A percentile compares a stretch with the other conserved stretches of the same genome.
These are phyloP conservation scores for Nannoperca australis DNA, from an alignment of 2,797 vertebrate species.

Conservation along the genomic window DNA sequence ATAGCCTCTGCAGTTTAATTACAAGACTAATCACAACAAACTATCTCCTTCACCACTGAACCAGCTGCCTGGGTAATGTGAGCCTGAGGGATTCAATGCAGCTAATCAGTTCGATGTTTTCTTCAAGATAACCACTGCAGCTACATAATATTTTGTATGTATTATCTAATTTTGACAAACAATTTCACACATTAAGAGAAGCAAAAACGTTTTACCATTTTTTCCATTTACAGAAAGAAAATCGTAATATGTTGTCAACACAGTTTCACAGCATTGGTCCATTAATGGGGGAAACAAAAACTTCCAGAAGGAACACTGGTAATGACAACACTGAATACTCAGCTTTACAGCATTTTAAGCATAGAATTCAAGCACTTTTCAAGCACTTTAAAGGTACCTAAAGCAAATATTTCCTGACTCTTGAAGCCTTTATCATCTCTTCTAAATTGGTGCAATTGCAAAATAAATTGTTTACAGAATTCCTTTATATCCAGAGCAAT, in stretches of 20 bases:
- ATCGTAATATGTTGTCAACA: not conserved
- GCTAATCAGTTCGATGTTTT: conserved; percentile 73
- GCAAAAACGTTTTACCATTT: not conserved
- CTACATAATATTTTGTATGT: conserved; percentile 26
- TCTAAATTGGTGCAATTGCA: no score
- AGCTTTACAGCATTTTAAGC: no score
- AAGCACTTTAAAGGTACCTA: no score
- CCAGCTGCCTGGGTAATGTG: conserved; percentile 63
- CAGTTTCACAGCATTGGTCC: not conserved
- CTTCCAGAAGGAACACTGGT: conserved; percentile 7
- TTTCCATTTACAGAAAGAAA: conserved; percentile 1
- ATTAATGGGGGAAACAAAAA: conserved; percentile 4
- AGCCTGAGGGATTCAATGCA: conserved; percentile 67
- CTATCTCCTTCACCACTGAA: conserved; percentile 68
- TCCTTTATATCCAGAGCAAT: no score
- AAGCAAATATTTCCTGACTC: no score
- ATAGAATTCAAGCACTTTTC: no score
- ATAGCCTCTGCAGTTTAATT: conserved; percentile 82
- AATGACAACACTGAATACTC: not conserved
- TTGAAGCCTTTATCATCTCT: no score
- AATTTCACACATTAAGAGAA: conserved; percentile 13
- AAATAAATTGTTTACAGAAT: no score
- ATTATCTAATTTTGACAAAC: conserved; percentile 51
- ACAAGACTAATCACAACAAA: conserved; percentile 84
- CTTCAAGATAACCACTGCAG: conserved; percentile 51